These are phyloP conservation scores for Liopterus haemorrhoidalis DNA, from an alignment of 2,888 invertebrate species.

Conservation along the genomic window DNA sequence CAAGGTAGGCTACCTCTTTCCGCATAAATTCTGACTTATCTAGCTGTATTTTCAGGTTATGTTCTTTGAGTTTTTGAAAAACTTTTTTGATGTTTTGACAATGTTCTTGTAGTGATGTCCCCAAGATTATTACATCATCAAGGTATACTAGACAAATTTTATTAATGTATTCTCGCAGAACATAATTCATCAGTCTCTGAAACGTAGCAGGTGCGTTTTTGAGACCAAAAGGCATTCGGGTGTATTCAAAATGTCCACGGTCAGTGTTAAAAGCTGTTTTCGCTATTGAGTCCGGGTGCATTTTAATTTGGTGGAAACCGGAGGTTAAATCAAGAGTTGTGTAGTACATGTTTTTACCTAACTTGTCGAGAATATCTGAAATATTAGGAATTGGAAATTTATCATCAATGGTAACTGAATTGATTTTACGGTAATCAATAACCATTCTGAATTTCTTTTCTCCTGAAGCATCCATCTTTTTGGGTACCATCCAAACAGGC, in stretches of 20 bases:
- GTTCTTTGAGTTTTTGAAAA: constrained; percentile 2
- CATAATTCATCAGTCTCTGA: constrained; percentile 9
- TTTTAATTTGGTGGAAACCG: constrained; percentile 4
- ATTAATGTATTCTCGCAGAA: constrained; percentile 3
- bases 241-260: constrained; percentile 7
- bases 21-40: constrained; percentile 6
- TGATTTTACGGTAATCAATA: constrained; percentile 12
- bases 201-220: constrained; percentile 3
- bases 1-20: constrained; percentile 5
- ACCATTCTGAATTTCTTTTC: constrained; percentile 10
- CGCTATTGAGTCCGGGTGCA: constrained; percentile 4
- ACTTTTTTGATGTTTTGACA: constrained; percentile 6
- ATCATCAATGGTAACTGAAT: neutral
- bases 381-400: constrained; percentile 12
- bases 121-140: constrained; percentile 7
- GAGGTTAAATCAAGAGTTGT: constrained; percentile 7
- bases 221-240: constrained; percentile 6
- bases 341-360: neutral
- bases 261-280: constrained; percentile 10
- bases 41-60: constrained; percentile 6
- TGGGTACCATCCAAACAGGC: neutral
- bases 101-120: constrained; percentile 6
- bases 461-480: constrained; percentile 9
- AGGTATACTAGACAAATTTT: constrained; percentile 12
- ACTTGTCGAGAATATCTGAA: constrained; percentile 1